Base-by-base conservation (phyloP, 2,888 invertebrate species). In the Linnaemya tessellans region DNA sequence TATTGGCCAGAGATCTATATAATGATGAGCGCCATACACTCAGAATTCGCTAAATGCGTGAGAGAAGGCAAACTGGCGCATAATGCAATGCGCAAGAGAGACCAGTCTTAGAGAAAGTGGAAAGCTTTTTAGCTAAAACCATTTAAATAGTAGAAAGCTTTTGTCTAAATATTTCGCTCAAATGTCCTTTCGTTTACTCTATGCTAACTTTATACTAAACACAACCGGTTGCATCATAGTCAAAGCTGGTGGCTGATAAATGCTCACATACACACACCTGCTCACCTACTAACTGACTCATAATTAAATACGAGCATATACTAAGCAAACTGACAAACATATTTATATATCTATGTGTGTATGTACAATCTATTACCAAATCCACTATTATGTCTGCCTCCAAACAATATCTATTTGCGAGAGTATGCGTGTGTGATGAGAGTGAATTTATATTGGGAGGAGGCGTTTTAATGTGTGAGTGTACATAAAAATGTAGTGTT, bases 161-260 rank as follows among this genome's bases (percentile, higher is more conserved):
- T 87, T 43, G 62, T 84, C 73, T 74, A 13, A 43, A 49, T 0
- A 10, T 41, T 80, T 56, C 70, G 51, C 78, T 82, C 79, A 65
- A 65, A 75, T 71, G 83, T 87, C 85, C 84, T 86, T 86, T 58
- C 15, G 20, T 41, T 56, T 74, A 86, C 86, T 88, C 81, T 87
- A 51, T 87, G 67, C 83, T 88, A 87, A 88, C 88, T 88, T 87
- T 85, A 87, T 87, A 87, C 84, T 88, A 88, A 84, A 88, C 77
- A 83, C 87, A 87, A 87, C 51, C 64, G 83, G 87, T 88, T 88
- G 88, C 88, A 88, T 87, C 87, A 88, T 81, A 84, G 43, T 73
- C 41, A 58, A n/a, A 65, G 20, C 58, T 65, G 9, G n/a, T 79
- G 46, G 46, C 62, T 56, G 60, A 49, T 22, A 62, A 62, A 54